Conservation (phyloP, 2,888 invertebrate species). For the Galeopsomyia nigrocyanea region DNA sequence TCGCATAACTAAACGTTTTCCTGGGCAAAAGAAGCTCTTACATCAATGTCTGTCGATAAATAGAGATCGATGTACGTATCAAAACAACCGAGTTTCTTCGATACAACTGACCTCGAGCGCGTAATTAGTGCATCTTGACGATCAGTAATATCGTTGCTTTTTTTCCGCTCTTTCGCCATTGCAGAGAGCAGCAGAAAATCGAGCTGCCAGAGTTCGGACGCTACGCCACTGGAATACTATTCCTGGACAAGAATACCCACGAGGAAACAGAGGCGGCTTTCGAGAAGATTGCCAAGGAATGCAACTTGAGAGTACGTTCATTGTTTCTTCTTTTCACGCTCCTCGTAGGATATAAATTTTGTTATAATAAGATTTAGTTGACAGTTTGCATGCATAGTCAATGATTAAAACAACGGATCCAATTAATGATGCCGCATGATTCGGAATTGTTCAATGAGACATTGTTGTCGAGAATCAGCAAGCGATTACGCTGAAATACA, state of each 20-base stretch:
- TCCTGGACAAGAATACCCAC: slow-evolving; percentile 88
- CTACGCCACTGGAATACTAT: slow-evolving; percentile 98
- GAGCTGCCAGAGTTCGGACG: slow-evolving; percentile 88
- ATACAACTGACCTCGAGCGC: too few relatives aligned
- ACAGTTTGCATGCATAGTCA: neutral
- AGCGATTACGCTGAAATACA: neutral
- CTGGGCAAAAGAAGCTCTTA: too few relatives aligned
- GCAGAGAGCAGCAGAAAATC: slow-evolving; percentile 84
- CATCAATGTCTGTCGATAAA: slow-evolving; percentile 4
- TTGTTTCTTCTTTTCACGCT: neutral
- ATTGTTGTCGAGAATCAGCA: neutral
- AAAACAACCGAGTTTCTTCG: slow-evolving; percentile 2
- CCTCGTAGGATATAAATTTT: too few relatives aligned
- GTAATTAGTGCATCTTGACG: too few relatives aligned
- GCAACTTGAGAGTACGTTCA: slow-evolving; percentile 76
- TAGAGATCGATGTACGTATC: too few relatives aligned
- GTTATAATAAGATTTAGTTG: too few relatives aligned
- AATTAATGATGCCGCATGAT: too few relatives aligned
- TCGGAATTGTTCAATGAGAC: too few relatives aligned
- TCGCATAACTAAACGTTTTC: too few relatives aligned
- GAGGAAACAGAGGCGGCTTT: slow-evolving; percentile 86
- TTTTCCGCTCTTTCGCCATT: neutral
- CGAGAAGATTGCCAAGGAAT: slow-evolving; percentile 82
- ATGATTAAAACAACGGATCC: neutral
- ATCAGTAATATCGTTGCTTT: neutral